Evolutionary conservation across 2,113 vertebrate genomes (phyloP), one percentile per base, ranked within the genome.

Genomic region (Microcebus lehilahytsara): DNA sequence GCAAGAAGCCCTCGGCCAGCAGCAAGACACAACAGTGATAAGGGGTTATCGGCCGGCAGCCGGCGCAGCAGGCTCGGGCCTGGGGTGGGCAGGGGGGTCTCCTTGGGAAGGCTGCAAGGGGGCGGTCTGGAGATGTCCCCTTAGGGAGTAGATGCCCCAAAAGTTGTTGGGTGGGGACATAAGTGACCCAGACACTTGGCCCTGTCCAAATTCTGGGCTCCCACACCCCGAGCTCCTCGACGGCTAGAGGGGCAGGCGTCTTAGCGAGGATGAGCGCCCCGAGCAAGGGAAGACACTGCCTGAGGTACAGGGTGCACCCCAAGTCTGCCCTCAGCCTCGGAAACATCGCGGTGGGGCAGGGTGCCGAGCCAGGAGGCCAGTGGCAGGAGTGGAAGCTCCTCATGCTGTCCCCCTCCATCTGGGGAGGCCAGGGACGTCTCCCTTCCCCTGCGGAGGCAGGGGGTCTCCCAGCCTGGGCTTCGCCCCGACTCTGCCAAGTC

Each of bases 11-110:
- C 94, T 91, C 22, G 23, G 53, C 22, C 25, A 1, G 58, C 37
- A 42, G 19, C 46, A 42, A 97, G 96, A 97, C 95, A 93, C 66
- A 96, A 96, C 90, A 96, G 84, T 0, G 75, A 96, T 95, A 96
- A 95, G 87, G 49, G 40, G 71, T 23, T 93, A 81, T 93, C 84
- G 0, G 8, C 1, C 0, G 8, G 32, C 0, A 1, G 5, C 6
- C 4, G 25, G 64, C 1, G 0, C 2, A 0, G 17, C 51, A 32
- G 7, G 42, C 62, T 58, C 23, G 11, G 13, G 32, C 56, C 32
- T 19, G 4, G 25, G 74, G 49, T 75, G 2, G 34, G 51, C 22
- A 1, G 13, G 32, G 37, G 1, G 3, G 2, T 92, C 84, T 80
- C 90, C 22, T 49, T 6, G 23, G 58, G 64, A 9, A 93, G 51